phyloP scores from a whole-genome alignment of 2,113 vertebrate species.

The Bettongia penicillata region DNA sequence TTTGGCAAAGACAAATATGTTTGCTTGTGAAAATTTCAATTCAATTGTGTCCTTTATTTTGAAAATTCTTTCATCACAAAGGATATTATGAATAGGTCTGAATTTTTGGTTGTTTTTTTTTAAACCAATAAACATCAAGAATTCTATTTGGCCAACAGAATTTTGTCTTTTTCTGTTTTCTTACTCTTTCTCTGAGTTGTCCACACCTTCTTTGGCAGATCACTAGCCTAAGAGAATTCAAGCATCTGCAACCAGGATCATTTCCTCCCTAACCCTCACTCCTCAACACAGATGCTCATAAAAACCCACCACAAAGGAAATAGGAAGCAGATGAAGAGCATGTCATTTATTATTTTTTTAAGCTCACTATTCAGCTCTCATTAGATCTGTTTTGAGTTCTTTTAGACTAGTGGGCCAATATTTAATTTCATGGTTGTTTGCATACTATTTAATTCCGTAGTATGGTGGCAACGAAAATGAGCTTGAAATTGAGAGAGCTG shows the following conservation, averaged over 20 bases:
- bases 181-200: background rate
- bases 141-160: background rate
- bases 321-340: background rate
- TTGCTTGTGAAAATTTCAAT: background rate
- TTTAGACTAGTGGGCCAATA: background rate
- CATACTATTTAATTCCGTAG: background rate
- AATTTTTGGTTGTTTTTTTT: background rate
- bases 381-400: background rate
- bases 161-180: background rate
- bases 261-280: background rate
- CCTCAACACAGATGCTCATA: background rate
- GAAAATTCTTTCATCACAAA: background rate
- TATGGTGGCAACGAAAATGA: background rate
- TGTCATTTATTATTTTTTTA: background rate
- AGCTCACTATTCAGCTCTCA: background rate
- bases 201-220: background rate
- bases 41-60: no score
- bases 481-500: background rate
- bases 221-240: background rate
- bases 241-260: background rate
- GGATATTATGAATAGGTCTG: background rate
- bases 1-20: background rate
- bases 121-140: background rate
- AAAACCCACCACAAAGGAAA: background rate
- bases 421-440: background rate